Conservation (phyloP, 1,140 invertebrate species). For the Brachionus manjavacas region DNA sequence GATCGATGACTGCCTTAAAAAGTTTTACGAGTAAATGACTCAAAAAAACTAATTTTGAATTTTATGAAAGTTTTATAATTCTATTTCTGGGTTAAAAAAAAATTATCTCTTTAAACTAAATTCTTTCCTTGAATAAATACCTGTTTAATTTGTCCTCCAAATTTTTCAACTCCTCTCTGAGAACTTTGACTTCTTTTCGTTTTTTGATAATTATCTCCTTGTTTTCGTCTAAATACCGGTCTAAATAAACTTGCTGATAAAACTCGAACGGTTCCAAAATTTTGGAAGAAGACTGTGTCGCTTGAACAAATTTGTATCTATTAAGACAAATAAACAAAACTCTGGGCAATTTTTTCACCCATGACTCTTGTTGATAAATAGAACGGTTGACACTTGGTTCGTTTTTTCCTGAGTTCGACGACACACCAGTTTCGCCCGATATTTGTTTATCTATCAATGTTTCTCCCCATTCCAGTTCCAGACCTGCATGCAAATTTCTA, state of each 20-base stretch:
- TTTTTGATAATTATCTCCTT: slow-evolving; percentile 55
- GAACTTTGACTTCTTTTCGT: slow-evolving; percentile 56
- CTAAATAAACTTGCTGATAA: slow-evolving; percentile 59
- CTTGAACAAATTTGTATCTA: slow-evolving; percentile 57
- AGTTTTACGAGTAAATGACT: too few species aligned
- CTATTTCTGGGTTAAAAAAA: too few species aligned
- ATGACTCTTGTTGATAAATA: slow-evolving; percentile 48
- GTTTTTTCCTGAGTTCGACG: background rate
- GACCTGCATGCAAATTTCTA: slow-evolving; percentile 57
- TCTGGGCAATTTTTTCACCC: slow-evolving; percentile 59
- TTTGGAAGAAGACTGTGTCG: slow-evolving; percentile 45
- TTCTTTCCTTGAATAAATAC: slow-evolving; percentile 45
- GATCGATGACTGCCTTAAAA: too few species aligned
- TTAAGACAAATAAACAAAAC: slow-evolving; percentile 60
- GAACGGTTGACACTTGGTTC: background rate
- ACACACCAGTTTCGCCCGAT: background rate
- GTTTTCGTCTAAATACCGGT: slow-evolving; percentile 60
- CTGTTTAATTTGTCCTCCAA: slow-evolving; percentile 56
- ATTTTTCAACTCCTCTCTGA: slow-evolving; percentile 55
- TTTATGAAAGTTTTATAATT: too few species aligned
- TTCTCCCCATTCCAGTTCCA: slow-evolving; percentile 56
- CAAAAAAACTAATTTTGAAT: too few species aligned
- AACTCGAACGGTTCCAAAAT: slow-evolving; percentile 60
- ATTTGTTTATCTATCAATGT: slow-evolving; percentile 12
- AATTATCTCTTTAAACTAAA: too few species aligned